Base-by-base conservation (phyloP, 2,888 invertebrate species). In the Amphipoea lucens region DNA sequence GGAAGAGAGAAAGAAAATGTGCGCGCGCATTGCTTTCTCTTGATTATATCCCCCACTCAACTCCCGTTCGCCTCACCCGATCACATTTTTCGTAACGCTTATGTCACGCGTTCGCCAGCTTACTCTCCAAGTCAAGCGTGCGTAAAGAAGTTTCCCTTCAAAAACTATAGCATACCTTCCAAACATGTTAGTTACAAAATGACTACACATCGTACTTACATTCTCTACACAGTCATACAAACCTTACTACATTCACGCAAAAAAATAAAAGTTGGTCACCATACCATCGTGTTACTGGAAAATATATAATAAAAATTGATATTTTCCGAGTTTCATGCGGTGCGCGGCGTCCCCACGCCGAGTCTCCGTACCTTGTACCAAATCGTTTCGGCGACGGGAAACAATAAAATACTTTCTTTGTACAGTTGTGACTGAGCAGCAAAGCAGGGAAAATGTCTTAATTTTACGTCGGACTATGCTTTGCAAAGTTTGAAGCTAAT, bases 261-360 rank as follows among this genome's bases (percentile, higher is more conserved):
- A 77, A 77, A 79, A 78, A 75, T 73, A 74, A 72, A 69, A 74
- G 73, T 67, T 62, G 82, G 73, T 80, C 29, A 72, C 80, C 84
- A 81, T 79, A 72, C 76, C 74, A 72, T 36, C 67, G 66, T 78
- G 54, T 73, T 67, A 71, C 78, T 79, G 63, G 63, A 79, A 88
- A 75, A 83, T 85, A 85, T 81, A 76, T 82, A 83, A 85, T 87
- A 87, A 87, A 88, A 88, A 84, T 74, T 85, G 82, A 84, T 88
- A 84, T 81, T 82, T 70, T 81, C 71, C 60, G 80, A 70, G 77
- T 76, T 78, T 70, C 79, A 84, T 76, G 82, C 79, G 74, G 71
- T 62, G 70, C 68, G 82, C 79, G 74, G 71, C 65, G 70, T 70
- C 66, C 71, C 62, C 72, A 78, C 65, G 29, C 45, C 23, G 17